phyloP scores from a whole-genome alignment of 2,113 vertebrate genomes.

The Nesogale talazaci region DNA sequence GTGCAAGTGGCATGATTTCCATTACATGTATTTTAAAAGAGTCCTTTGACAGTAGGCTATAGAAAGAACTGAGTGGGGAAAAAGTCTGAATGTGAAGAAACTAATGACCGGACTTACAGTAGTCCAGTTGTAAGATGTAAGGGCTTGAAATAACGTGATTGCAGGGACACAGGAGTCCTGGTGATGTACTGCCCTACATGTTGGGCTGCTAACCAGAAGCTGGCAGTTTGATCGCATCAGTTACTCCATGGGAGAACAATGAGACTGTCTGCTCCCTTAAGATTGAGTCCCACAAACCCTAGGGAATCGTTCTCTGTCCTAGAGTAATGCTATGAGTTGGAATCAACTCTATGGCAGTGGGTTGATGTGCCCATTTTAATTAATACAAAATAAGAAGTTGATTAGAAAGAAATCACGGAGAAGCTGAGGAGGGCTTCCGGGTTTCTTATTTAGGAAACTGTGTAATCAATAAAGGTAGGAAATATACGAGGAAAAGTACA shows the following conservation, averaged over 20 bases:
- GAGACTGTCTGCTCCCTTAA: too few relatives aligned
- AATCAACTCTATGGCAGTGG: too few relatives aligned
- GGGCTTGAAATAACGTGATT: neutral
- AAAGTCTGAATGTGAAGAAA: neutral
- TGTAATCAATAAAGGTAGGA: neutral
- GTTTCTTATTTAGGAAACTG: neutral
- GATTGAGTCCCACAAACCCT: too few relatives aligned
- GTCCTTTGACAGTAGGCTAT: neutral
- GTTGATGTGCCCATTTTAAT: too few relatives aligned
- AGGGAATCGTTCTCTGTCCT: too few relatives aligned
- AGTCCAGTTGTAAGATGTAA: neutral
- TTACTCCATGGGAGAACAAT: too few relatives aligned
- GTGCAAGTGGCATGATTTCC: neutral
- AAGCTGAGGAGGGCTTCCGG: neutral
- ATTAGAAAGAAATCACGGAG: neutral
- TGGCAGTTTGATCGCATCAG: too few relatives aligned
- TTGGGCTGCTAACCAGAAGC: too few relatives aligned
- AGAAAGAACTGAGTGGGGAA: neutral
- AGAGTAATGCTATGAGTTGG: too few relatives aligned
- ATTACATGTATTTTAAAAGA: neutral
- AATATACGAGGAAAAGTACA: neutral
- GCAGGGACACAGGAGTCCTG: neutral
- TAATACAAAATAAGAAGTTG: neutral
- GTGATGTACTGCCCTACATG: too few relatives aligned
- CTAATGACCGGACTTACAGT: neutral